Percentiles rank a stretch among this genome's conserved stretches.
Conservation (phyloP, 2,113 vertebrate genomes). For the Opisthocomus hoazin region DNA sequence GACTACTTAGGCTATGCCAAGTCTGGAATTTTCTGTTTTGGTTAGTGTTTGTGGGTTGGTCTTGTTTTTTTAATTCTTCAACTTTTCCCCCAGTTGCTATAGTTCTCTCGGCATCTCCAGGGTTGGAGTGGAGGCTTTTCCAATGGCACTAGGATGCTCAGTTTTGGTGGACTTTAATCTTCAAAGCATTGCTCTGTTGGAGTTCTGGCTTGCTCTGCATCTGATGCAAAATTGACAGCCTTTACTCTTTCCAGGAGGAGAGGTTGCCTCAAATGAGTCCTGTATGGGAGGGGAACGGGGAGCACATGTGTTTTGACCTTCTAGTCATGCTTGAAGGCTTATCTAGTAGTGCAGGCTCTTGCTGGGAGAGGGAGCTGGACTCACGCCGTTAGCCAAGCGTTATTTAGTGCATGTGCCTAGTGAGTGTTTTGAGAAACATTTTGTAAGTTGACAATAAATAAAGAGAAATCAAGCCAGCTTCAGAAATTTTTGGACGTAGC, state of each 20-base stretch:
- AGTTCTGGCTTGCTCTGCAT: not conserved
- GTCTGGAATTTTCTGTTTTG: not conserved
- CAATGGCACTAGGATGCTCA: accelerated
- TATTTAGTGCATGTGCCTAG: not conserved
- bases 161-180: not conserved
- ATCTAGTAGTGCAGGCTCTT: not conserved
- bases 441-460: constrained; percentile 6
- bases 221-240: not conserved
- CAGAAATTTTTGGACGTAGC: not conserved
- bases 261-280: not conserved
- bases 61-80: not conserved
- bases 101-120: not conserved
- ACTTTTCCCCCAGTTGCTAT: not conserved
- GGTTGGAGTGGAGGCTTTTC: not conserved
- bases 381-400: not conserved
- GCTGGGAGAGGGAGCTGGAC: not conserved
- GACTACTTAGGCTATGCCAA: not conserved
- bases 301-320: not conserved
- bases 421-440: constrained; percentile 9
- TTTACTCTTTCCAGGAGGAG: not conserved
- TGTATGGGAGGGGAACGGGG: not conserved
- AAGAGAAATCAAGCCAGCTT: constrained; percentile 1
- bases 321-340: not conserved
- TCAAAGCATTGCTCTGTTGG: not conserved
- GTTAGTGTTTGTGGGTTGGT: not conserved